Conservation (phyloP, 2,888 invertebrate genomes). For the Brachycybe producta region DNA sequence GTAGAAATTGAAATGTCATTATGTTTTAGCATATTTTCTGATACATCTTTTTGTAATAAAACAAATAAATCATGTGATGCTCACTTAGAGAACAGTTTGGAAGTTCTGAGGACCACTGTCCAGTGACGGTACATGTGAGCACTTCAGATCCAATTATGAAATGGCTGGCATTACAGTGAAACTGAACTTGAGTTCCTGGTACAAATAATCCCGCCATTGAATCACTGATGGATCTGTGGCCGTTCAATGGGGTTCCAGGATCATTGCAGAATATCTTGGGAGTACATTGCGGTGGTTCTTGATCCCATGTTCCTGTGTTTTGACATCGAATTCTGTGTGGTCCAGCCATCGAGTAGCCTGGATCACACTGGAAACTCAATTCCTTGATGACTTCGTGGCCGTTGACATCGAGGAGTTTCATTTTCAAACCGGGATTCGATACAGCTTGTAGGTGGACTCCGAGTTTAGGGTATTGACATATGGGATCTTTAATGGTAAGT, state of each 20-base stretch:
- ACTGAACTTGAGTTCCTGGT: conserved; percentile 10
- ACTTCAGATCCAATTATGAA: conserved; percentile 1
- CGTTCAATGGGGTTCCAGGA: conserved; percentile 1
- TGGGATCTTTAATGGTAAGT: not conserved
- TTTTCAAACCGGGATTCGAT: conserved; percentile 3
- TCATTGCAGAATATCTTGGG: conserved; percentile 1
- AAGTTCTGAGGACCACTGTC: not conserved
- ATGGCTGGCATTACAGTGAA: not conserved
- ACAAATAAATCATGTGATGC: too few relatives aligned
- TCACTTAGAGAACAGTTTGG: conserved; percentile 7
- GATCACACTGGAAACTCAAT: conserved; percentile 9
- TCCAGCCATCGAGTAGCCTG: conserved; percentile 7
- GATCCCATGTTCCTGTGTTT: conserved; percentile 8
- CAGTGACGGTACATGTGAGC: conserved; percentile 9
- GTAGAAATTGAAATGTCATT: not conserved
- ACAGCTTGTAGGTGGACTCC: conserved; percentile 2
- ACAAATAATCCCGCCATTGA: conserved; percentile 8
- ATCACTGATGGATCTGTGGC: not conserved
- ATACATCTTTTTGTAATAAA: not conserved
- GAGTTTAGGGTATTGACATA: conserved; percentile 6
- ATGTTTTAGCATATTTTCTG: too few relatives aligned
- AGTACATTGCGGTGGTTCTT: conserved; percentile 2
- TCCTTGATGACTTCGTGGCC: conserved; percentile 14
- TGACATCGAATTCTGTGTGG: conserved; percentile 7
- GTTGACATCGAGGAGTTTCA: conserved; percentile 9